A percentile compares a stretch with the other conserved stretches of the same genome.
phyloP scores from a whole-genome alignment of 2,797 vertebrate genomes.

The Bucorvus abyssinicus region DNA sequence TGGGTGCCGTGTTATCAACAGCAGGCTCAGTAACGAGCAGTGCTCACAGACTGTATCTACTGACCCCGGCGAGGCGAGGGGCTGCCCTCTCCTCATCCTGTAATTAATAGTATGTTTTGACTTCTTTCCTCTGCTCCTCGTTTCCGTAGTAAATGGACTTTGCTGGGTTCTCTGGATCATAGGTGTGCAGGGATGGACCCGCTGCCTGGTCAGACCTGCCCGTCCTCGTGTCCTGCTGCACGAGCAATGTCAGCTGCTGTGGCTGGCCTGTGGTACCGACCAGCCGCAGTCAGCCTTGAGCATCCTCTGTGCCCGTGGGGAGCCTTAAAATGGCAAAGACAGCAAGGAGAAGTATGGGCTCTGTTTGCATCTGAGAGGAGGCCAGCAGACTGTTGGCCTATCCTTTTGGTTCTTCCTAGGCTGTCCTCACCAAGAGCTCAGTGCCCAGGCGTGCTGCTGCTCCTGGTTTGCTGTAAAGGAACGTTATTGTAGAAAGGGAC shows the following conservation, averaged over 20 bases:
- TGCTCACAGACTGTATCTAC: background rate
- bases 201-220: background rate
- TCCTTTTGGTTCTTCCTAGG: background rate
- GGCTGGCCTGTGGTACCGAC: background rate
- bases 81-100: background rate
- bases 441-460: background rate
- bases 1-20: background rate
- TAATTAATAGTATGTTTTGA: background rate
- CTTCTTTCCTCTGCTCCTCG: background rate
- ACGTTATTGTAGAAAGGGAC: background rate
- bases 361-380: background rate
- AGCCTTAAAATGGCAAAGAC: background rate
- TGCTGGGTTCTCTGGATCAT: background rate
- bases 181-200: background rate
- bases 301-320: background rate
- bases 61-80: background rate
- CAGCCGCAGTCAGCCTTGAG: background rate
- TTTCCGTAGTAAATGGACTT: background rate
- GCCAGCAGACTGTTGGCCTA: background rate
- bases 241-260: accelerated
- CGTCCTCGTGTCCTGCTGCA: background rate
- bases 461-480: background rate
- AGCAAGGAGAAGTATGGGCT: background rate
- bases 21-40: background rate
- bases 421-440: background rate